Conservation (phyloP, 2,888 invertebrate genomes). For the Nomada flava region DNA sequence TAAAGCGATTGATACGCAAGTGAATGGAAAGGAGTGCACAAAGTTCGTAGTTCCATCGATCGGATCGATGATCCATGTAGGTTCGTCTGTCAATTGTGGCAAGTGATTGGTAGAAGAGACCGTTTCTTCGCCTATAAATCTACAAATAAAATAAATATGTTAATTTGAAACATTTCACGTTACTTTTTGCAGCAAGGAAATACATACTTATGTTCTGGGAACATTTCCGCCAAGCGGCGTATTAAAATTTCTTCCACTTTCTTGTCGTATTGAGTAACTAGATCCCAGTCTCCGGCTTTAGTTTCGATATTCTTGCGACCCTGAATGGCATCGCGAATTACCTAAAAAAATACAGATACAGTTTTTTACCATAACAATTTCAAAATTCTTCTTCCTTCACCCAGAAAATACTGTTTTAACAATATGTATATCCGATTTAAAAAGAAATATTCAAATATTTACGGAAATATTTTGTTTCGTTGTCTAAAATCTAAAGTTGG, state of each 20-base stretch:
- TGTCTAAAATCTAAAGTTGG: no score
- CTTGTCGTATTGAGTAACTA: conserved; percentile 93
- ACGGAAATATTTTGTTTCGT: no score
- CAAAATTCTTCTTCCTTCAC: neutral
- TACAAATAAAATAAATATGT: conserved; percentile 73
- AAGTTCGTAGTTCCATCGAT: conserved; percentile 96
- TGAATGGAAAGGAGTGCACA: conserved; percentile 89
- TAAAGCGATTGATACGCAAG: conserved; percentile 89
- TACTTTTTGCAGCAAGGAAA: neutral
- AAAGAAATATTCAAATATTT: no score
- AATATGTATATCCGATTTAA: no score
- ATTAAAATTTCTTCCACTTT: conserved; percentile 91
- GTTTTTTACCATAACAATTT: neutral
- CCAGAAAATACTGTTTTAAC: neutral
- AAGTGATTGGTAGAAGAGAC: conserved; percentile 83
- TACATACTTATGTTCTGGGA: conserved; percentile 88
- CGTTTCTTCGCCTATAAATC: conserved; percentile 94
- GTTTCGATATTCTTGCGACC: conserved; percentile 83
- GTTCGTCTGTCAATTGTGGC: conserved; percentile 88
- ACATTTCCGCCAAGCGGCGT: conserved; percentile 85
- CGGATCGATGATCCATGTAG: conserved; percentile 95
- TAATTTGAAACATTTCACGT: neutral
- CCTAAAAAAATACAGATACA: conserved; percentile 59
- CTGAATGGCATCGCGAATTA: conserved; percentile 77
- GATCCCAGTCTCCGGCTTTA: conserved; percentile 89